Evolutionary conservation across 53 echinoderm and acorn worm species (phyloP).

Genomic region (Luidia sarsii): DNA sequence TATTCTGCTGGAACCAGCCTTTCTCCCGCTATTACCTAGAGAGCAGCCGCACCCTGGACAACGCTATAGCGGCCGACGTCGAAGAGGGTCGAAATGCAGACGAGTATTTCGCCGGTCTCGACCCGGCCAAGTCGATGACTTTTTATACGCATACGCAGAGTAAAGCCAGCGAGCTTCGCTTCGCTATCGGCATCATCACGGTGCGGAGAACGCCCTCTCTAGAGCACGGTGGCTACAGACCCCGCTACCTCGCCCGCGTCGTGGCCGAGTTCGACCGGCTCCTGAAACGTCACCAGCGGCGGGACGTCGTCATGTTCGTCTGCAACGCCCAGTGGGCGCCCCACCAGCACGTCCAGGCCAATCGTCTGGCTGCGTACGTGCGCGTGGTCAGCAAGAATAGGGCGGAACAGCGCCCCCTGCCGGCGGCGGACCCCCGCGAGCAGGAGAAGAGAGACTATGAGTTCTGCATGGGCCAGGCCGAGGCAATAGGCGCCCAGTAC

Average conservation of each 20-base stretch:
- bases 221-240: slow-evolving; percentile 18
- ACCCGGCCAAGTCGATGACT: neutral
- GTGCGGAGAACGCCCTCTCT: neutral
- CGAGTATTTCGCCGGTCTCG: slow-evolving; percentile 24
- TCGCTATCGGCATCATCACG: slow-evolving; percentile 55
- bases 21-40: slow-evolving; percentile 51
- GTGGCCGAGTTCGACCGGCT: slow-evolving; percentile 44
- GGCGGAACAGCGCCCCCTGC: neutral
- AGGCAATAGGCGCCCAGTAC: slow-evolving; percentile 39
- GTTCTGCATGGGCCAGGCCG: slow-evolving; percentile 41
- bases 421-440: slow-evolving; percentile 1
- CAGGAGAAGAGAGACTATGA: slow-evolving; percentile 54
- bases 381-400: slow-evolving; percentile 8
- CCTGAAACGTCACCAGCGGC: slow-evolving; percentile 16
- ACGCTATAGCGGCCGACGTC: slow-evolving; percentile 16
- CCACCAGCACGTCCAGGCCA: slow-evolving; percentile 24
- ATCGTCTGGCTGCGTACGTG: slow-evolving; percentile 32
- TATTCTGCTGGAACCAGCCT: slow-evolving; percentile 41
- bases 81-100: slow-evolving; percentile 20
- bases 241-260: slow-evolving; percentile 51
- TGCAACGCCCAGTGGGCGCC: slow-evolving; percentile 54
- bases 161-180: neutral
- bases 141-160: slow-evolving; percentile 10
- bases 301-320: slow-evolving; percentile 36
- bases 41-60: slow-evolving; percentile 18